phyloP scores from a whole-genome alignment of 2,113 vertebrate genomes.

The Ia io region DNA sequence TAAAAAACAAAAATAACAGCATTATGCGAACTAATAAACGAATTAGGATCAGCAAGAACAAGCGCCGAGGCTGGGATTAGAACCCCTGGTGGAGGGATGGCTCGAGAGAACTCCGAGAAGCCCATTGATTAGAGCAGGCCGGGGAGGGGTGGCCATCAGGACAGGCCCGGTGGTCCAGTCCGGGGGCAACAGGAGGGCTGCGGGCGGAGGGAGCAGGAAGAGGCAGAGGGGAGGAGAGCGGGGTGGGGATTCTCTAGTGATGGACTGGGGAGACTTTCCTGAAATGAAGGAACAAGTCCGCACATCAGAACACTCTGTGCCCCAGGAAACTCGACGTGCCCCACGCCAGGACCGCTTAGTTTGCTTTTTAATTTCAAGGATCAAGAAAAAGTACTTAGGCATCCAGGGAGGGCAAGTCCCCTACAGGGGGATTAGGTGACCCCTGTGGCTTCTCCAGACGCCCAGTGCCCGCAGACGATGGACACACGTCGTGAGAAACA shows the following conservation, averaged over 20 bases:
- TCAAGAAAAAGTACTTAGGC: not conserved
- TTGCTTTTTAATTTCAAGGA: not conserved
- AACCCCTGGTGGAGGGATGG: not conserved
- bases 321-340: not conserved
- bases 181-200: accelerated
- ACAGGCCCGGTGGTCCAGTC: not conserved
- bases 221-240: not conserved
- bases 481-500: not conserved
- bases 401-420: not conserved
- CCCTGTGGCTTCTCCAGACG: not conserved
- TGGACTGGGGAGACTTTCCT: accelerated
- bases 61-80: not conserved
- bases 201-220: too few species aligned
- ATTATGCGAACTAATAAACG: not conserved
- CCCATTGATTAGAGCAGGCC: not conserved
- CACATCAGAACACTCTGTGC: not conserved
- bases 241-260: not conserved
- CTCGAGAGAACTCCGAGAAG: not conserved
- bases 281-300: not conserved
- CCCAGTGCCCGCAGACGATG: not conserved
- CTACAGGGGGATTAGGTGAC: accelerated
- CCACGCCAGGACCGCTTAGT: not conserved
- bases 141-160: not conserved
- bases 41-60: not conserved
- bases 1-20: not conserved